Conservation (phyloP, 2,888 invertebrate species). For the Limenitis camilla region DNA sequence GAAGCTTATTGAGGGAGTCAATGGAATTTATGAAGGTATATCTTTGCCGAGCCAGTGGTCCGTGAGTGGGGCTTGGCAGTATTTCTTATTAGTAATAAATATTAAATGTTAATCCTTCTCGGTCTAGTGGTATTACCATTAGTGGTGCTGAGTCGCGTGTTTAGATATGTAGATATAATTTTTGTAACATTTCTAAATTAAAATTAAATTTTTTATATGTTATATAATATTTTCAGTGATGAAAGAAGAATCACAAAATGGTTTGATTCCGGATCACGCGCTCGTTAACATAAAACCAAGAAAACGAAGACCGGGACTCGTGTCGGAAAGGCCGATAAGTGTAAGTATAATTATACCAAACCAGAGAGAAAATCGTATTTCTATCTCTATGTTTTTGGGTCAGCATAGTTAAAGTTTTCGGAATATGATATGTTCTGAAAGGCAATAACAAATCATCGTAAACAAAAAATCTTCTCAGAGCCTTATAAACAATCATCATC, state of each 20-base stretch:
- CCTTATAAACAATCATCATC: too few relatives aligned
- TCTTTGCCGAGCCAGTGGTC: not conserved
- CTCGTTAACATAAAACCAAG: constrained; percentile 54
- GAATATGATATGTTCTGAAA: too few relatives aligned
- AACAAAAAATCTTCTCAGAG: too few relatives aligned
- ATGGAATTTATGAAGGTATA: constrained; percentile 67
- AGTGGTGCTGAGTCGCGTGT: too few relatives aligned
- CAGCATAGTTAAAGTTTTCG: too few relatives aligned
- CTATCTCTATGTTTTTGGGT: too few relatives aligned
- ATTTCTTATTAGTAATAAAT: not conserved
- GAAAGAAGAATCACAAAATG: constrained; percentile 49
- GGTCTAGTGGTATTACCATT: too few relatives aligned
- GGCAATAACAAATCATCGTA: too few relatives aligned
- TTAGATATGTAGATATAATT: too few relatives aligned
- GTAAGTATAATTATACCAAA: constrained; percentile 39
- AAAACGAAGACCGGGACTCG: constrained; percentile 75
- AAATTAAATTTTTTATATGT: not conserved
- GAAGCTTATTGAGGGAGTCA: constrained; percentile 64
- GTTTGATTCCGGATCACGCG: constrained; percentile 63
- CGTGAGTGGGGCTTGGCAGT: too few relatives aligned
- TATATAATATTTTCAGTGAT: constrained; percentile 41
- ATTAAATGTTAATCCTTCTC: too few relatives aligned
- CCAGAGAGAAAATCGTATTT: not conserved
- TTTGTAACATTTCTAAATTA: too few relatives aligned
- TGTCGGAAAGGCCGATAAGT: constrained; percentile 79